These are phyloP conservation scores for Darevskia mixta DNA, from an alignment of 2,797 vertebrate species.

Conservation along the genomic window DNA sequence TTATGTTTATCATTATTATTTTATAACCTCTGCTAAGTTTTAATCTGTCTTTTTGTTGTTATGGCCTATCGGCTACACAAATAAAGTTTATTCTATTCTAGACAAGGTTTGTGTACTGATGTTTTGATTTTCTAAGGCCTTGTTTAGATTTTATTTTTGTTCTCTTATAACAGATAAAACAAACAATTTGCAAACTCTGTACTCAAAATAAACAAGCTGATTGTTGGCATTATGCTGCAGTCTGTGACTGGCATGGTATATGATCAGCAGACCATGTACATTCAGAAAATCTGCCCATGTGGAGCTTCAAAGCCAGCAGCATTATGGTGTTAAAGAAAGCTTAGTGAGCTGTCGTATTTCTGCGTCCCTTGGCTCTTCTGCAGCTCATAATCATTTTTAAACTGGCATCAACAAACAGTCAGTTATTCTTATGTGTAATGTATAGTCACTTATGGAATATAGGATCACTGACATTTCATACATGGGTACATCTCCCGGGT, in stretches of 20 bases:
- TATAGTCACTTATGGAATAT: conserved; percentile 9
- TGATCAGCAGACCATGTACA: not conserved
- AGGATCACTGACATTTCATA: not conserved
- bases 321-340: conserved; percentile 26
- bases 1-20: too few species aligned
- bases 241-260: conserved; percentile 2
- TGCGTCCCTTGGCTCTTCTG: not conserved
- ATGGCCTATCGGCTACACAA: too few species aligned
- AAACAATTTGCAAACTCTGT: conserved; percentile 8
- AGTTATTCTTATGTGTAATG: conserved; percentile 26
- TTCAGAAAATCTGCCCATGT: conserved; percentile 20
- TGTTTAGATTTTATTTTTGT: not conserved
- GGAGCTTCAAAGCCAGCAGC: not conserved
- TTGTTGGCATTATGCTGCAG: conserved; percentile 7
- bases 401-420: conserved; percentile 37
- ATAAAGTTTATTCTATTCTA: too few species aligned
- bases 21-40: too few species aligned
- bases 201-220: not conserved
- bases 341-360: conserved; percentile 18
- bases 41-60: too few species aligned
- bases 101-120: not conserved
- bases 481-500: not conserved
- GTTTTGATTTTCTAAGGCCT: not conserved
- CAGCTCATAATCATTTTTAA: conserved; percentile 36
- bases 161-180: not conserved